Evolutionary conservation across 2,888 invertebrate species (phyloP).

Genomic region (Caenorhabditis sp.): DNA sequence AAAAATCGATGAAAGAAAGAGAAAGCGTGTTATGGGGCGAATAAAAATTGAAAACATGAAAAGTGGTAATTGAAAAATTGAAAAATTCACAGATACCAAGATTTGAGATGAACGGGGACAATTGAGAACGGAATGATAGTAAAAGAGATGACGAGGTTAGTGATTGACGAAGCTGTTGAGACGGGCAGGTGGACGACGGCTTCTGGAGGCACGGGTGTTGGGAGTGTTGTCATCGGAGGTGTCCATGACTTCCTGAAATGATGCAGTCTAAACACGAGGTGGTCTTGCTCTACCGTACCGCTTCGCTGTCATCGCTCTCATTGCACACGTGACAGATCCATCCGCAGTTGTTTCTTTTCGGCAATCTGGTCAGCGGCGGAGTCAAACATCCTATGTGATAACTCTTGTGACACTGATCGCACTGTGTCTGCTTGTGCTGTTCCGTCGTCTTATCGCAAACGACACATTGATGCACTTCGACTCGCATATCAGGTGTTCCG

Average conservation of each 20-base stretch:
- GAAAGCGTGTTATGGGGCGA: neutral
- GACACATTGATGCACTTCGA: constrained; percentile 20
- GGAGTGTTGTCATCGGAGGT: constrained; percentile 5
- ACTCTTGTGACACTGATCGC: constrained; percentile 94
- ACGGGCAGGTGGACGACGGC: constrained; percentile 43
- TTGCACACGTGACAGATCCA: constrained; percentile 66
- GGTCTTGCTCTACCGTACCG: constrained; percentile 14
- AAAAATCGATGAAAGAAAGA: constrained; percentile 32
- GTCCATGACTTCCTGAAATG: constrained; percentile 9
- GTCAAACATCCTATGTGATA: constrained; percentile 96
- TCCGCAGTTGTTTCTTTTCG: constrained; percentile 56
- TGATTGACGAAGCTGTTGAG: constrained; percentile 37
- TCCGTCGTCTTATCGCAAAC: constrained; percentile 87
- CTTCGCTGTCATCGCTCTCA: constrained; percentile 36
- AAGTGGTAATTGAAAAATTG: neutral
- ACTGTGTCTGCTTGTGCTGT: constrained; percentile 94
- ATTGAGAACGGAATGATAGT: neutral
- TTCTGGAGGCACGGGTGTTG: constrained; percentile 11
- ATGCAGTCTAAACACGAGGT: neutral
- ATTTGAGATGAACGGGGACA: neutral
- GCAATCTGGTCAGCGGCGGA: constrained; percentile 89
- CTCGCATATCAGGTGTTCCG: neutral
- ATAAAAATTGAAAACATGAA: neutral
- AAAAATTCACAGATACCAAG: neutral
- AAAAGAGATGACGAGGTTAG: neutral